phyloP scores from a whole-genome alignment of 35 echinoderm and acorn worm species.

The Antedon bifida region DNA sequence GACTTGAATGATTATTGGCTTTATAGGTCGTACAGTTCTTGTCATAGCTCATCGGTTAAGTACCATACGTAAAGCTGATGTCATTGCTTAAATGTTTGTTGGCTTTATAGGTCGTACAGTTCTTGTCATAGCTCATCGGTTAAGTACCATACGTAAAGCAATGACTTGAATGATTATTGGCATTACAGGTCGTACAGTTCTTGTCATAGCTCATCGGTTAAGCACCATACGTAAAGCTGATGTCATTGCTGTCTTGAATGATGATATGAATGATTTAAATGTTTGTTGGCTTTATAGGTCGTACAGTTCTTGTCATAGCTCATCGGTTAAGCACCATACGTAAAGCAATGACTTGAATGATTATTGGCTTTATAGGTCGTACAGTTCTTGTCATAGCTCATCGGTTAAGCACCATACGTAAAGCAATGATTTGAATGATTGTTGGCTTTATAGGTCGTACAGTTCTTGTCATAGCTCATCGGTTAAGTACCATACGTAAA shows the following conservation, averaged over 20 bases:
- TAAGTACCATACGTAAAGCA: conserved; percentile 92
- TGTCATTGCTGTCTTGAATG: conserved; percentile 66
- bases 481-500: conserved; percentile 83
- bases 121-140: conserved; percentile 75
- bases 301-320: conserved; percentile 83
- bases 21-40: conserved; percentile 73
- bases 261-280: too few relatives aligned
- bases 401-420: conserved; percentile 75
- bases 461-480: conserved; percentile 81
- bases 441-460: conserved; percentile 49
- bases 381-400: conserved; percentile 92
- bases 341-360: conserved; percentile 61
- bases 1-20: conserved; percentile 1
- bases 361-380: conserved; percentile 33
- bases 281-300: conserved; percentile 34
- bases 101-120: conserved; percentile 61
- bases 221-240: conserved; percentile 91
- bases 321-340: conserved; percentile 82
- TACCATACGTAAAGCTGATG: conserved; percentile 81
- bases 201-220: conserved; percentile 82
- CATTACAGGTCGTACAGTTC: conserved; percentile 64
- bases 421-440: conserved; percentile 49
- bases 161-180: conserved; percentile 4
- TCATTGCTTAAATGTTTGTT: conserved; percentile 42
- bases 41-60: conserved; percentile 88